Percentiles rank a stretch among this genome's conserved stretches.
These are phyloP conservation scores for Myopa testacea DNA, from an alignment of 2,888 invertebrate species.

Conservation along the genomic window DNA sequence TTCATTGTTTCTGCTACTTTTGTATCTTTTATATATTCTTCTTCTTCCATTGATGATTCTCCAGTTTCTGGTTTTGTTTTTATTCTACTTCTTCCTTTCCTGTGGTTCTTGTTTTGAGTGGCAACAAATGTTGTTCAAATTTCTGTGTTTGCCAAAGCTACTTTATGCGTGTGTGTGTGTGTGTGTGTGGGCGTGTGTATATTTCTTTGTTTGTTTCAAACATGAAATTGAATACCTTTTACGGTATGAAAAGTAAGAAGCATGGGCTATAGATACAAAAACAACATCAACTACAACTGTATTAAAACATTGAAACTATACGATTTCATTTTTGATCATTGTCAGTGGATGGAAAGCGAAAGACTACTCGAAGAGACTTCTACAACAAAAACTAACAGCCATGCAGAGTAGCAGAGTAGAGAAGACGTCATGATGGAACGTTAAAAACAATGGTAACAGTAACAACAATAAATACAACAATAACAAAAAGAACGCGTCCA, in stretches of 20 bases:
- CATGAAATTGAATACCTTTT: slow-evolving; percentile 19
- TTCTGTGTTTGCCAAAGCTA: background rate
- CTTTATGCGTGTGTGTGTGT: too few species aligned
- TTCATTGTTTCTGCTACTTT: background rate
- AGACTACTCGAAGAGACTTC: background rate
- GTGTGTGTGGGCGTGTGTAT: too few species aligned
- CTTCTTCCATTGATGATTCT: background rate
- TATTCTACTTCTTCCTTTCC: background rate
- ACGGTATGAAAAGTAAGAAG: too few species aligned
- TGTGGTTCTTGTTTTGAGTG: background rate
- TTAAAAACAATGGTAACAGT: background rate
- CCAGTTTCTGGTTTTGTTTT: background rate
- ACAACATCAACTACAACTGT: background rate
- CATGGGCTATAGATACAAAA: background rate
- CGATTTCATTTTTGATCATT: slow-evolving; percentile 26
- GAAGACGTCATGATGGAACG: too few species aligned
- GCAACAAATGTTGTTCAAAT: background rate
- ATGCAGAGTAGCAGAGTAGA: background rate
- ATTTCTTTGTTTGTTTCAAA: background rate
- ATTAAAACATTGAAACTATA: background rate
- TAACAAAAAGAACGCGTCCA: background rate
- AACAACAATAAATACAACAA: slow-evolving; percentile 4
- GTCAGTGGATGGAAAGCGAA: background rate
- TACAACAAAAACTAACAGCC: background rate
- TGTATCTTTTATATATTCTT: background rate